Conservation (phyloP, 2,113 vertebrate species). For the Alectura lathami region DNA sequence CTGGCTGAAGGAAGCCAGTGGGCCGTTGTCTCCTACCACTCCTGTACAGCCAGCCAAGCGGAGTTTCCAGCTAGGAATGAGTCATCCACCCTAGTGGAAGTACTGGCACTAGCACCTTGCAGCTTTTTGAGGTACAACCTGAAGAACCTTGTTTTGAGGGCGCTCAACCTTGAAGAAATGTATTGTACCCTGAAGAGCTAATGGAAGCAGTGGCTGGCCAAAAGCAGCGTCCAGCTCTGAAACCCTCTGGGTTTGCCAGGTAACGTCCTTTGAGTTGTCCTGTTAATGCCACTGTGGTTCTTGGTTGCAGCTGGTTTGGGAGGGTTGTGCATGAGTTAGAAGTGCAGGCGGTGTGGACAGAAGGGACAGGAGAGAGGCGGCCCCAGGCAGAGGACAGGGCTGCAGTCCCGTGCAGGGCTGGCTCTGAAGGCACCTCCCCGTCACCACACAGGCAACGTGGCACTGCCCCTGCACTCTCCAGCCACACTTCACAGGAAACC, state of each 20-base stretch:
- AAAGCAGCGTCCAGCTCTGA: neutral
- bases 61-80: neutral
- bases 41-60: accelerated
- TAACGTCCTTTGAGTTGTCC: neutral
- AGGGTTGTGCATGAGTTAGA: neutral
- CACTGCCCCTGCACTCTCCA: neutral
- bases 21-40: neutral
- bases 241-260: neutral
- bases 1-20: neutral
- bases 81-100: neutral
- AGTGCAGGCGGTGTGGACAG: neutral
- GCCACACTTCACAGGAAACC: neutral
- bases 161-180: neutral
- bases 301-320: neutral
- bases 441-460: neutral
- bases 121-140: neutral
- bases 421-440: neutral
- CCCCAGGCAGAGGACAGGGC: neutral
- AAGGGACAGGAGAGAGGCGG: neutral
- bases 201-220: neutral
- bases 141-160: neutral
- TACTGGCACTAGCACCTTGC: neutral
- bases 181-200: neutral
- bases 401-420: neutral
- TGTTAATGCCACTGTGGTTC: neutral